These are phyloP conservation scores for Monopis laevigella DNA, from an alignment of 2,888 invertebrate genomes.

Conservation along the genomic window DNA sequence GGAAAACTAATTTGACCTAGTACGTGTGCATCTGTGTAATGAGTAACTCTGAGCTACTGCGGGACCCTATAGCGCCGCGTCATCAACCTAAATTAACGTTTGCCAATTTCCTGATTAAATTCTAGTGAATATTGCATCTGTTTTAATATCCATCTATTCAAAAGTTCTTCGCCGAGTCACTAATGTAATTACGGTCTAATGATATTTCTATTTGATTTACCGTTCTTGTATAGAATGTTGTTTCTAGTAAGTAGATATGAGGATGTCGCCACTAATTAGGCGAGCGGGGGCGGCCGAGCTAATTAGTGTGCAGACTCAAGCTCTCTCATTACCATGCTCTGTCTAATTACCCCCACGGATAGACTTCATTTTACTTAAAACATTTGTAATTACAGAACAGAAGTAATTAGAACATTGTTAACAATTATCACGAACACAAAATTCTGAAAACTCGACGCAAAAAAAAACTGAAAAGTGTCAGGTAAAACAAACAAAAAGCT, in stretches of 20 bases:
- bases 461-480: too few species aligned
- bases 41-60: too few species aligned
- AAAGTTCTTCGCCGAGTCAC: not conserved
- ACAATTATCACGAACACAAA: too few species aligned
- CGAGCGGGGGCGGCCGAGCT: constrained; percentile 44
- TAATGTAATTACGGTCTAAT: not conserved
- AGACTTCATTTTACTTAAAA: too few species aligned
- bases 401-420: too few species aligned
- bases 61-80: too few species aligned
- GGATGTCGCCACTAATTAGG: constrained; percentile 40
- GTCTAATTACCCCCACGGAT: constrained; percentile 47
- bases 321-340: constrained; percentile 40
- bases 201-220: constrained; percentile 18
- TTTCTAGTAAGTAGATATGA: constrained; percentile 26
- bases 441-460: too few species aligned
- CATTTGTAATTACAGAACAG: constrained; percentile 7
- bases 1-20: constrained; percentile 59
- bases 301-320: constrained; percentile 36
- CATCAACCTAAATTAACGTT: constrained; percentile 8
- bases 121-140: not conserved
- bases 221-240: constrained; percentile 23
- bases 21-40: constrained; percentile 28
- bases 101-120: constrained; percentile 8
- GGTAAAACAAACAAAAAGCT: too few species aligned
- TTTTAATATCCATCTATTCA: constrained; percentile 7